Evolutionary conservation across 2,113 vertebrate genomes (phyloP).

Genomic region (Platycercus adscitus): DNA sequence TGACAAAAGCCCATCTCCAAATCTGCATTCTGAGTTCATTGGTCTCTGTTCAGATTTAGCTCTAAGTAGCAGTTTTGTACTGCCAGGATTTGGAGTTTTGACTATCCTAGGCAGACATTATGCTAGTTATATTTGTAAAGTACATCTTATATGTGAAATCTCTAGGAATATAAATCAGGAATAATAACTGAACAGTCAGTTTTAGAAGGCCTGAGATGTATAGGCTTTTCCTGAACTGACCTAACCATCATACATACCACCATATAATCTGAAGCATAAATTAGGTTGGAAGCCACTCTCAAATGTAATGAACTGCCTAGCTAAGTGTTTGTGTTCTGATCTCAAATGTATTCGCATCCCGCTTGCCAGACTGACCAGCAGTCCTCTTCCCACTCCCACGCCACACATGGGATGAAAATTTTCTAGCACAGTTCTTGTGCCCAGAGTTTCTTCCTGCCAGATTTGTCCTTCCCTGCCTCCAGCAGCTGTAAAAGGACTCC

Average conservation of each 20-base stretch:
- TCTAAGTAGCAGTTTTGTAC: neutral
- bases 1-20: neutral
- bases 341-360: neutral
- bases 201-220: neutral
- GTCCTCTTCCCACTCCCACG: neutral
- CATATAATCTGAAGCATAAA: neutral
- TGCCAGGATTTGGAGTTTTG: neutral
- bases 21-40: neutral
- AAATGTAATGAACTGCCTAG: neutral
- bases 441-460: neutral
- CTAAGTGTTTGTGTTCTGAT: neutral
- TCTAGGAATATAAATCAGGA: neutral
- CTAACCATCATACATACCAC: neutral
- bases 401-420: accelerated
- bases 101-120: neutral
- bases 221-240: neutral
- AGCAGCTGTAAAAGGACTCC: neutral
- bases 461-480: slow-evolving; percentile 2
- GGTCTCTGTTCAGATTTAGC: neutral
- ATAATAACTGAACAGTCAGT: neutral
- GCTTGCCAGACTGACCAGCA: neutral
- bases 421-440: neutral
- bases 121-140: neutral
- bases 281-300: neutral
- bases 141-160: neutral